phyloP scores from a whole-genome alignment of 1,140 invertebrate genomes.

The Caenorhabditis brenneri region DNA sequence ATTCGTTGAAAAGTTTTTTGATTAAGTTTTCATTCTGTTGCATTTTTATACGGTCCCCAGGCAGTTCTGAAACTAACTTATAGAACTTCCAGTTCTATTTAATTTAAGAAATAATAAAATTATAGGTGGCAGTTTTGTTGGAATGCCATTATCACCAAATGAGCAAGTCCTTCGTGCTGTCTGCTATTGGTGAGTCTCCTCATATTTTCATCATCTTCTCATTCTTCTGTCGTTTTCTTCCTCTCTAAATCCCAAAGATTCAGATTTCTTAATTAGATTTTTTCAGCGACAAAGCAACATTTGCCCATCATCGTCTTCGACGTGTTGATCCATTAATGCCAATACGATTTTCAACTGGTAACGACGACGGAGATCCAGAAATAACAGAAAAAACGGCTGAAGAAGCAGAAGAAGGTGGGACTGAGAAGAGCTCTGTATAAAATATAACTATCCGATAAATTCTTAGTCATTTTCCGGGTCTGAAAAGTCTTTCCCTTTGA shows the following conservation, averaged over 20 bases:
- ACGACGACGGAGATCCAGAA: no score
- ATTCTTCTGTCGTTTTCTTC: no score
- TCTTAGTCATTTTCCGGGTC: not conserved
- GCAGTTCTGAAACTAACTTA: no score
- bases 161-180: slow-evolving; percentile 23
- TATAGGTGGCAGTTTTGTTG: slow-evolving; percentile 17
- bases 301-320: slow-evolving; percentile 11
- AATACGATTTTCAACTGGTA: slow-evolving; percentile 3
- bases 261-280: not conserved
- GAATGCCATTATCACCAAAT: slow-evolving; percentile 30
- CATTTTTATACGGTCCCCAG: no score
- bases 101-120: no score
- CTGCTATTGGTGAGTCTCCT: slow-evolving; percentile 3
- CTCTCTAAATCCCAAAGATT: not conserved
- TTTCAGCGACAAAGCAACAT: slow-evolving; percentile 22
- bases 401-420: not conserved
- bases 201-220: not conserved
- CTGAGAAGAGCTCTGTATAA: not conserved
- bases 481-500: not conserved
- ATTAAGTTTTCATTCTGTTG: no score
- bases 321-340: slow-evolving; percentile 23
- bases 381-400: no score
- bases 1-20: no score
- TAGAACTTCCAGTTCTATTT: no score
- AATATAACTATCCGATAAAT: no score